Evolutionary conservation across 2,888 invertebrate species (phyloP).

Genomic region (Ypsolopha sequella): DNA sequence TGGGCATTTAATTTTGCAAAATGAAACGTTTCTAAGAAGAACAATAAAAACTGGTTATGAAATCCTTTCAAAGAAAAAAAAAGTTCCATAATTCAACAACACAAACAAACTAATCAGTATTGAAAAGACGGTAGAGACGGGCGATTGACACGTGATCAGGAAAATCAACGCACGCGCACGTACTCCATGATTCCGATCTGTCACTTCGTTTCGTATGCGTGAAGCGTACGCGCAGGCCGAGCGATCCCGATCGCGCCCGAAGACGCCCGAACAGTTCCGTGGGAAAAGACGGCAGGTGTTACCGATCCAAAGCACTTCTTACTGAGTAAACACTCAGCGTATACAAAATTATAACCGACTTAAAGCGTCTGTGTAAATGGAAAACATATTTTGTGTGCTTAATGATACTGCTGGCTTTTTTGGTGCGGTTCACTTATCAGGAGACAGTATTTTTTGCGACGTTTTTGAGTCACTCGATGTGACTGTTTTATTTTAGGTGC

Average conservation of each 20-base stretch:
- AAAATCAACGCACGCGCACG: conserved; percentile 11
- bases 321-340: conserved; percentile 68
- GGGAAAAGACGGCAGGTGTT: conserved; percentile 69
- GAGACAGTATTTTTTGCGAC: conserved; percentile 53
- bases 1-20: too few species aligned
- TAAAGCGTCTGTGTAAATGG: conserved; percentile 66
- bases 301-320: conserved; percentile 64
- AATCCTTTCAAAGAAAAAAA: neutral
- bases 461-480: conserved; percentile 30
- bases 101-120: neutral
- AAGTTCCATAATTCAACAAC: neutral
- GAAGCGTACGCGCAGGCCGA: conserved; percentile 32
- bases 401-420: conserved; percentile 67
- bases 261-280: conserved; percentile 50
- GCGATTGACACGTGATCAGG: conserved; percentile 30
- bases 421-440: conserved; percentile 55
- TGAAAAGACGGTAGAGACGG: neutral
- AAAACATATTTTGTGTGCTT: conserved; percentile 70
- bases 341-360: conserved; percentile 69
- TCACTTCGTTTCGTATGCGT: conserved; percentile 30
- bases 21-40: too few species aligned
- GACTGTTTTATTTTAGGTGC: conserved; percentile 34
- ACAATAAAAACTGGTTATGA: too few species aligned
- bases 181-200: conserved; percentile 17
- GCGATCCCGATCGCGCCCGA: conserved; percentile 30